Conservation (phyloP, 2,113 vertebrate genomes). For the Nipponia nippon region DNA sequence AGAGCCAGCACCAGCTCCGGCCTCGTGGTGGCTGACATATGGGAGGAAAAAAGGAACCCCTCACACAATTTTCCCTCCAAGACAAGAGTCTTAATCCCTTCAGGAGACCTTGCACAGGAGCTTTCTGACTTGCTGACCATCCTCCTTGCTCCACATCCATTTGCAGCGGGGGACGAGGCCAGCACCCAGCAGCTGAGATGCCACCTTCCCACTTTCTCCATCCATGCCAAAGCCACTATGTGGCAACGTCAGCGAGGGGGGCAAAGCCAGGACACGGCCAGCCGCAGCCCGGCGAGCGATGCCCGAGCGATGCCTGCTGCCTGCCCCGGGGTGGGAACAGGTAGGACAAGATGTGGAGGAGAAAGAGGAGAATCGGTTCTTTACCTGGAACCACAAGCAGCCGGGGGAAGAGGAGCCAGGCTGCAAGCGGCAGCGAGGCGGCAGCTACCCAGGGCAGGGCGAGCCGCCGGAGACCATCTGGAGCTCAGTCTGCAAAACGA, state of each 20-base stretch:
- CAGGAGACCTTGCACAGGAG: neutral
- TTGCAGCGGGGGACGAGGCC: neutral
- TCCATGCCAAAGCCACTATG: neutral
- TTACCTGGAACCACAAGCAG: neutral
- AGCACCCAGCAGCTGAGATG: neutral
- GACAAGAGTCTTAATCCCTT: neutral
- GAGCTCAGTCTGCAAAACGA: neutral
- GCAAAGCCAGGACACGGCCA: neutral
- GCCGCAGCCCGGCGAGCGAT: accelerated
- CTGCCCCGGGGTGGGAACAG: accelerated
- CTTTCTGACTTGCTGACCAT: neutral
- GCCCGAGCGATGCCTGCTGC: neutral
- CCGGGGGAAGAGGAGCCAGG: neutral
- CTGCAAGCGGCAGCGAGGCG: neutral
- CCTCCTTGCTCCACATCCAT: neutral
- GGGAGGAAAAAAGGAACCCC: neutral
- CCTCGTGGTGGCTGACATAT: neutral
- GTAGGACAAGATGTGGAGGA: neutral
- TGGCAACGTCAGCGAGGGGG: neutral
- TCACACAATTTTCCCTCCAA: accelerated
- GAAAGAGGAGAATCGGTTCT: neutral
- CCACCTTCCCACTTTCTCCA: neutral
- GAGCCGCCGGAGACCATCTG: neutral
- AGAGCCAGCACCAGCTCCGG: accelerated
- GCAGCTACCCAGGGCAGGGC: neutral